Evolutionary conservation across 2,113 vertebrate species (phyloP).

Genomic region (Hemibates koningsi): DNA sequence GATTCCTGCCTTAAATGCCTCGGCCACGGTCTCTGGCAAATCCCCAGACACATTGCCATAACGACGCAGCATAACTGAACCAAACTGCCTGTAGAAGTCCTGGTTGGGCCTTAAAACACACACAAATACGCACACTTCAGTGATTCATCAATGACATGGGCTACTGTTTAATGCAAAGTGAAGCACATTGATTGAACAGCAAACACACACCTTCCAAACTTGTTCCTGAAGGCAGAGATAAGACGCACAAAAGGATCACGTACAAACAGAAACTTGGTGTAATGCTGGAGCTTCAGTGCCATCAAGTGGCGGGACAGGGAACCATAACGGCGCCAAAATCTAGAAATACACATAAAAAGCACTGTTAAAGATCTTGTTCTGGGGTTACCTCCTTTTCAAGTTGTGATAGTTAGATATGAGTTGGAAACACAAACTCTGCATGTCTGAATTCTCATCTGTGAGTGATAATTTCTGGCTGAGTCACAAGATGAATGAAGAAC

Average conservation of each 20-base stretch:
- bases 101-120: constrained; percentile 75
- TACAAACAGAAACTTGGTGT: constrained; percentile 95
- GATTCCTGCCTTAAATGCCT: constrained; percentile 80
- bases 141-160: neutral
- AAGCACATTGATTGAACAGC: neutral
- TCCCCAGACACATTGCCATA: constrained; percentile 69
- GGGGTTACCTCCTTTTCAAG: neutral
- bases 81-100: constrained; percentile 85
- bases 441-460: neutral
- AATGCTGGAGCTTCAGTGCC: constrained; percentile 76
- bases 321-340: constrained; percentile 73
- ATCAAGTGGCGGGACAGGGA: constrained; percentile 62
- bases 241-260: constrained; percentile 92
- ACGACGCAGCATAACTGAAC: constrained; percentile 74
- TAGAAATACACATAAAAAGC: neutral
- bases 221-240: constrained; percentile 94
- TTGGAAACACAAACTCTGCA: neutral
- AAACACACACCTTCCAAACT: constrained; percentile 73
- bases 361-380: neutral
- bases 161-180: neutral
- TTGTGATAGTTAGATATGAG: neutral
- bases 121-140: neutral
- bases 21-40: constrained; percentile 78
- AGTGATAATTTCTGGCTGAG: neutral
- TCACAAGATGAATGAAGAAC: neutral